A percentile compares a stretch with the other conserved stretches of the same genome.
Evolutionary conservation across 2,888 invertebrate genomes (phyloP).

Genomic region (Megamerina dolium): DNA sequence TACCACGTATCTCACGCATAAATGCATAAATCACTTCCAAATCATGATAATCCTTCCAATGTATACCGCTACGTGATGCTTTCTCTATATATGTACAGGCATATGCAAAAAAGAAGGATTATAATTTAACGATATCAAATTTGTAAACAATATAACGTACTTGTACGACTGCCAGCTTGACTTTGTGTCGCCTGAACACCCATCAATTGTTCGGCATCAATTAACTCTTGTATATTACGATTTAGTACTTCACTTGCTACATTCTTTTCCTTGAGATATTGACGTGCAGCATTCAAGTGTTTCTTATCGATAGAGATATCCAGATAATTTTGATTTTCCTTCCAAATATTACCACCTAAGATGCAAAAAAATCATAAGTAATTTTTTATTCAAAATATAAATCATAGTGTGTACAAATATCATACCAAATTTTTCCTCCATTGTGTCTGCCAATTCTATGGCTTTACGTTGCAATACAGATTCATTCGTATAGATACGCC

Average conservation of each 20-base stretch:
- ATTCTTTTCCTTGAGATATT: slow-evolving; percentile 57
- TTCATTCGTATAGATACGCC: slow-evolving; percentile 45
- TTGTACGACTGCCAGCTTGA: slow-evolving; percentile 52
- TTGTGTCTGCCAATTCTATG: slow-evolving; percentile 30
- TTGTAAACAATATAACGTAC: slow-evolving; percentile 19
- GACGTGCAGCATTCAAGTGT: slow-evolving; percentile 57
- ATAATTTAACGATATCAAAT: background rate
- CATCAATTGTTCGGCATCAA: slow-evolving; percentile 62
- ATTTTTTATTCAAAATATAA: background rate
- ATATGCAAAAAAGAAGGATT: slow-evolving; percentile 1
- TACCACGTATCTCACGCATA: slow-evolving; percentile 63
- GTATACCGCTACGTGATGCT: slow-evolving; percentile 50
- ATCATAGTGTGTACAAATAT: no score
- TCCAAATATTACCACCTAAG: slow-evolving; percentile 43
- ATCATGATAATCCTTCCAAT: slow-evolving; percentile 72
- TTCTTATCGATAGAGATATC: slow-evolving; percentile 65
- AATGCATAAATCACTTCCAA: slow-evolving; percentile 63
- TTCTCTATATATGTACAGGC: slow-evolving; percentile 33
- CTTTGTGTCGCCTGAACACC: slow-evolving; percentile 42
- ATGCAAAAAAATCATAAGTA: slow-evolving; percentile 4
- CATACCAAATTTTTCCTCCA: slow-evolving; percentile 39
- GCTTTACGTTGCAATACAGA: slow-evolving; percentile 28
- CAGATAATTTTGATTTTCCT: slow-evolving; percentile 48
- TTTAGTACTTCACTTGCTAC: slow-evolving; percentile 62
- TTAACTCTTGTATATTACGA: slow-evolving; percentile 68